phyloP scores from a whole-genome alignment of 2,797 vertebrate genomes.

The Nyctibius grandis region DNA sequence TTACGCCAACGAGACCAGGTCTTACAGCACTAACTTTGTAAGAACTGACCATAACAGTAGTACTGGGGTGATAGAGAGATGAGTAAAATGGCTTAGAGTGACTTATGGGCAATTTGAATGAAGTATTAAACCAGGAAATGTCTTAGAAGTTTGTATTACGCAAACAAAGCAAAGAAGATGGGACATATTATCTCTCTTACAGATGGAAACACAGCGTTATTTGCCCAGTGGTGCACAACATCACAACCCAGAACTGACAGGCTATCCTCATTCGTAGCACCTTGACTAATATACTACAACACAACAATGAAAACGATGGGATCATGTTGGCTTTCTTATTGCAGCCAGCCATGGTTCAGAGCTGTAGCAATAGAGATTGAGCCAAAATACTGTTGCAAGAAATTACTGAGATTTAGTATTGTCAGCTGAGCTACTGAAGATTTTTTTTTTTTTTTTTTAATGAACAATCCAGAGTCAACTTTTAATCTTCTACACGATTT shows the following conservation, averaged over 20 bases:
- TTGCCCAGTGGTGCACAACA: neutral
- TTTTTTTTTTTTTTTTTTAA: neutral
- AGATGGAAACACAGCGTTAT: neutral
- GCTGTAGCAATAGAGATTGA: neutral
- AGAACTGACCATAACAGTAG: neutral
- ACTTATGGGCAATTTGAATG: neutral
- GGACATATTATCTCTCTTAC: neutral
- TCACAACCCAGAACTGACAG: neutral
- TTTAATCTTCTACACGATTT: neutral
- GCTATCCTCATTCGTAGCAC: neutral
- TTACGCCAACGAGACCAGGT: neutral
- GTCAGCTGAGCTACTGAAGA: neutral
- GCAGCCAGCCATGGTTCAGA: neutral
- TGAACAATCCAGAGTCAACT: neutral
- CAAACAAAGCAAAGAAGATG: neutral
- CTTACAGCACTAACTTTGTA: neutral
- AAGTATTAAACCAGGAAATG: neutral
- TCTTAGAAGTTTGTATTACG: neutral
- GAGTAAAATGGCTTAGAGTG: neutral
- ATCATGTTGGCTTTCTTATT: neutral
- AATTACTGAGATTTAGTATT: neutral
- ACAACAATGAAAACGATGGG: rapidly evolving
- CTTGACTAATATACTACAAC: neutral
- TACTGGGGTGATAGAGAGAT: neutral
- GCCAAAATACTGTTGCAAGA: neutral